Evolutionary conservation across 1,140 invertebrate genomes (phyloP), one percentile per base, ranked within the genome.

Genomic region (Macrotrachela quadricornifera): DNA sequence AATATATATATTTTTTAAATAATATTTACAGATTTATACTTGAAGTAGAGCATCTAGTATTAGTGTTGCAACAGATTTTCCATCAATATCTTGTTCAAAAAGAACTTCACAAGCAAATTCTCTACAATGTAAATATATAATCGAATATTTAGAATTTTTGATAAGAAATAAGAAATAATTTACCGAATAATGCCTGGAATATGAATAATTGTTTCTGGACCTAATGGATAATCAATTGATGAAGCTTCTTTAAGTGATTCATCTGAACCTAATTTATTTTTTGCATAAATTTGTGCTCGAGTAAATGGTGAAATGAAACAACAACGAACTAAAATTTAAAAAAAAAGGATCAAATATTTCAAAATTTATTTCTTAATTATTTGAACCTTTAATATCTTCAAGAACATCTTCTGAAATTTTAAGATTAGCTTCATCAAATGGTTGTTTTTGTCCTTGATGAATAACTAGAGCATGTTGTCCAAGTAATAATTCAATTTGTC

Each of bases 11-110:
- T 30, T 30, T 4, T 30, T 30, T 30, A 4, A 30, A 30, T 30
- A 30, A 8, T 30, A 30, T 30, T 30, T 2, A 30, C 8, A 30
- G 21, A 30, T 30, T 30, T 8, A 4, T 30, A 30, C 21, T 76
- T 81, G 76, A 9, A 80, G 49, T 49, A 91, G 76, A 30, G 82
- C 71, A 68, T 86, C 80, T 11, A 90, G 64, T 58, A 91, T 77
- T 64, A 88, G 77, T n/a, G 81, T 81, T 11, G 82, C 74, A 50
- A 91, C 62, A 49, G 80, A 82, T n/a, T 79, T 74, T 61, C 81
- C 77, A 43, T 90, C 85, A 60, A 78, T 79, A 65, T 85, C 82
- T 57, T 78, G 73, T 64, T 85, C 79, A 74, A 87, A 90, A 55
- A 90, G 66, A 38, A 83, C 68, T 73, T 91, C 85, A 63, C 76